A percentile compares a stretch with the other conserved stretches of the same genome.
Conservation (phyloP, 2,113 vertebrate genomes). For the Cyphomyrus plagiostoma region DNA sequence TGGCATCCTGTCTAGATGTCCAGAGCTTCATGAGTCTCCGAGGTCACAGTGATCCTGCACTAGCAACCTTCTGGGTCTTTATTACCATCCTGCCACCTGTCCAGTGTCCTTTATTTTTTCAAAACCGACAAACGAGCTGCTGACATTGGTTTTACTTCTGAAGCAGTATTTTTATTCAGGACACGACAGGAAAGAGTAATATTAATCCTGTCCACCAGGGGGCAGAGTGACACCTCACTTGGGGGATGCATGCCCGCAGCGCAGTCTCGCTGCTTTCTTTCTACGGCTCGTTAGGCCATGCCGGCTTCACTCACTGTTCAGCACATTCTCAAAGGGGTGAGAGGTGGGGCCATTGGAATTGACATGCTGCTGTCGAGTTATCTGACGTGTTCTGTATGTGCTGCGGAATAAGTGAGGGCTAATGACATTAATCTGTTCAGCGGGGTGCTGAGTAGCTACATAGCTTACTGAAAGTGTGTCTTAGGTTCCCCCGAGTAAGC, state of each 20-base stretch:
- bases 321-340: neutral
- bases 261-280: neutral
- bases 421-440: slow-evolving; percentile 3
- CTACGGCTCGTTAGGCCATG: neutral
- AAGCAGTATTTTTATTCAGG: neutral
- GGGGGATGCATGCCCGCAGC: neutral
- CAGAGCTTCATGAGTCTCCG: neutral
- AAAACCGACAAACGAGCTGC: neutral
- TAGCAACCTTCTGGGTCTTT: neutral
- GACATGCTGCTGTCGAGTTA: neutral
- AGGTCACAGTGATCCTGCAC: neutral
- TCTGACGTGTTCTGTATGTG: neutral
- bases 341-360: neutral
- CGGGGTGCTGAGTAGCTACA: neutral
- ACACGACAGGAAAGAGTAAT: neutral
- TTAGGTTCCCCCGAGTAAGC: neutral
- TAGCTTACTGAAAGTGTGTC: neutral
- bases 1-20: neutral
- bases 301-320: neutral
- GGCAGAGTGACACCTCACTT: neutral
- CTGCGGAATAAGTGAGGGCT: neutral
- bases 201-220: neutral
- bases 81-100: neutral
- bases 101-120: neutral
- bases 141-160: neutral